phyloP scores from a whole-genome alignment of 2,888 invertebrate species.

The Ptychoptera albimana region DNA sequence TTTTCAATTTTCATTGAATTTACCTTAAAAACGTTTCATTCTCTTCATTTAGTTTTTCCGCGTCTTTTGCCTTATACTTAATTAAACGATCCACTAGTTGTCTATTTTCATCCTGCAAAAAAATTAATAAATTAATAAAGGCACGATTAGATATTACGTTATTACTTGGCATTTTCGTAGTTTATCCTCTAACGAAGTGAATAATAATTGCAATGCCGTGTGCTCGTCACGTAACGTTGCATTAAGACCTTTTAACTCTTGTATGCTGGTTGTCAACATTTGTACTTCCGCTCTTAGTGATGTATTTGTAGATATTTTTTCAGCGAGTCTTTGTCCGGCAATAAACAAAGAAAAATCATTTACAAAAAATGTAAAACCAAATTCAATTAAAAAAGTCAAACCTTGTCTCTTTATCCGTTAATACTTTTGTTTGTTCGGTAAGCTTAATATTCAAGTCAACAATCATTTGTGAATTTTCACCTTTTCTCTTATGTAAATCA shows the following conservation, averaged over 20 bases:
- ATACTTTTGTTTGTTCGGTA: constrained; percentile 67
- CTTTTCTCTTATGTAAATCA: constrained; percentile 71
- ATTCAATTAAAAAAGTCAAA: constrained; percentile 20
- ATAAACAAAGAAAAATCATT: constrained; percentile 16
- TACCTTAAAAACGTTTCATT: constrained; percentile 87
- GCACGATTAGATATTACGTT: constrained; percentile 3
- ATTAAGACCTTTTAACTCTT: constrained; percentile 66
- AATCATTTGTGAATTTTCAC: constrained; percentile 87
- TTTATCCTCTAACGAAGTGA: constrained; percentile 78
- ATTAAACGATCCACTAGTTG: constrained; percentile 74
- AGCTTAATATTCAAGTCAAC: constrained; percentile 74
- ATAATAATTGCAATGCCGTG: constrained; percentile 83
- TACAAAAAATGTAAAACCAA: constrained; percentile 4
- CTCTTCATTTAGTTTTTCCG: constrained; percentile 91
- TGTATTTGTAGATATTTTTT: constrained; percentile 46
- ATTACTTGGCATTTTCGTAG: constrained; percentile 61
- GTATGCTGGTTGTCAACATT: constrained; percentile 52
- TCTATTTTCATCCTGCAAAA: constrained; percentile 69
- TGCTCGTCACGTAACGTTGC: constrained; percentile 87
- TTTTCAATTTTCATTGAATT: constrained; percentile 25
- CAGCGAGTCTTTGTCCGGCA: constrained; percentile 60
- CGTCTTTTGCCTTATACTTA: constrained; percentile 85
- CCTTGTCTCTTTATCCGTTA: constrained; percentile 58
- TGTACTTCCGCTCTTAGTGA: constrained; percentile 56
- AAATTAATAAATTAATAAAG: constrained; percentile 6